Percentiles rank a stretch among this genome's conserved stretches.
These are phyloP conservation scores for Danio choprae DNA, from an alignment of 2,797 vertebrate genomes.

Conservation along the genomic window DNA sequence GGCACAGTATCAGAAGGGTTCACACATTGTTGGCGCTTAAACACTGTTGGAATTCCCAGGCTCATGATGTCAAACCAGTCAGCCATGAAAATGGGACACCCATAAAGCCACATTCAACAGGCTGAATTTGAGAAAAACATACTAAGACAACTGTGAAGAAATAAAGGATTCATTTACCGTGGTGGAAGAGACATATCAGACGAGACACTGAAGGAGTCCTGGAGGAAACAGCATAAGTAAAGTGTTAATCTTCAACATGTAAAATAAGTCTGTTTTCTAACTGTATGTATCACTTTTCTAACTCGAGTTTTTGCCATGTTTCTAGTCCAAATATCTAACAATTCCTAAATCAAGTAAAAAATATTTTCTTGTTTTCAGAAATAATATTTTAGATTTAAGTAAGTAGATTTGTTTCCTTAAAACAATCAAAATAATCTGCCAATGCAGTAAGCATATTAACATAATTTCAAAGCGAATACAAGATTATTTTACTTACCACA, in stretches of 20 bases:
- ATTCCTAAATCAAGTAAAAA: too few species aligned
- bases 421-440: too few species aligned
- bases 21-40: neutral
- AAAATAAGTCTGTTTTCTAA: neutral
- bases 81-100: neutral
- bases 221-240: slow-evolving; percentile 57
- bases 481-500: too few species aligned
- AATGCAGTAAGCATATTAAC: too few species aligned
- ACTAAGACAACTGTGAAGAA: neutral
- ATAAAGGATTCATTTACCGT: slow-evolving; percentile 76
- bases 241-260: neutral
- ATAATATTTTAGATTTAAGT: too few species aligned
- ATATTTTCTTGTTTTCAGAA: too few species aligned
- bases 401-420: too few species aligned
- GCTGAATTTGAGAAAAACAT: neutral
- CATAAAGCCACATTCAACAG: neutral
- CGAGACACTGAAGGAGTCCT: slow-evolving; percentile 75
- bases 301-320: too few species aligned
- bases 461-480: too few species aligned
- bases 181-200: slow-evolving; percentile 78
- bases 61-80: neutral
- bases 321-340: too few species aligned
- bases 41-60: neutral
- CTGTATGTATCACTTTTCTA: too few species aligned
- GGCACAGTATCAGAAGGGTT: neutral